Base-by-base conservation (phyloP, 2,113 vertebrate species). In the Suncus etruscus region DNA sequence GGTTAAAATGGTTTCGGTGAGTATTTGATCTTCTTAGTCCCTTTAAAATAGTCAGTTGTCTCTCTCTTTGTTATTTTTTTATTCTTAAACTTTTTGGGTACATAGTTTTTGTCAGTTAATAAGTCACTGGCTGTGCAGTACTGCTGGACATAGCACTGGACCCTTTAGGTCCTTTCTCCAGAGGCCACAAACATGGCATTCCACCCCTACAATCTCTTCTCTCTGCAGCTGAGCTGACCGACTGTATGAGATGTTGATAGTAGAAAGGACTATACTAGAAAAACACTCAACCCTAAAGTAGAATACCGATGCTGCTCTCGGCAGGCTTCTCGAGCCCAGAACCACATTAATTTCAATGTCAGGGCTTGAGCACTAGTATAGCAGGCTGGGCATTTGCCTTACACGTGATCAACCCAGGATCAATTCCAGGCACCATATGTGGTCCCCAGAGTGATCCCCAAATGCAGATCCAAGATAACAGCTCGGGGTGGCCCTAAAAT, bases 101-200 rank as follows among this genome's bases (percentile, higher is more conserved):
- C 18, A 15, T 39, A 39, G 39, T 39, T 39, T 39, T 39, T 39
- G 39, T 39, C 39, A 39, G 39, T 39, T 39, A 39, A 5, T 39
- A 5, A 39, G 39, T 39, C 39, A 39, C 39, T 39, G 39, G 5
- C 39, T 39, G 3, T 39, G 39, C 39, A 3, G 11, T 1, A 1
- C 0, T 27, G 25, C 27, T 0, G 68, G 63, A 68, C 70, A 65
- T 65, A 84, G 9, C 20, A 6, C 0, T 8, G 4, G 22, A 39
- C 14, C n/a, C 18, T n/a, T 39, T n/a, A 20, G 27, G 65, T 7
- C 63, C 68, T 86, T 72, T 18, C 79, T 73, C 8, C 2, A 25
- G 32, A 31, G 31, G 22, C 45, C 20, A 7, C 22, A 11, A 0
- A 11, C 0, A 11, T 1, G 0, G 50, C n/a, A 47, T 48, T 85